These are phyloP conservation scores for Bergia puertoricense DNA, from an alignment of 92 coral and sea anemone genomes.

Conservation along the genomic window DNA sequence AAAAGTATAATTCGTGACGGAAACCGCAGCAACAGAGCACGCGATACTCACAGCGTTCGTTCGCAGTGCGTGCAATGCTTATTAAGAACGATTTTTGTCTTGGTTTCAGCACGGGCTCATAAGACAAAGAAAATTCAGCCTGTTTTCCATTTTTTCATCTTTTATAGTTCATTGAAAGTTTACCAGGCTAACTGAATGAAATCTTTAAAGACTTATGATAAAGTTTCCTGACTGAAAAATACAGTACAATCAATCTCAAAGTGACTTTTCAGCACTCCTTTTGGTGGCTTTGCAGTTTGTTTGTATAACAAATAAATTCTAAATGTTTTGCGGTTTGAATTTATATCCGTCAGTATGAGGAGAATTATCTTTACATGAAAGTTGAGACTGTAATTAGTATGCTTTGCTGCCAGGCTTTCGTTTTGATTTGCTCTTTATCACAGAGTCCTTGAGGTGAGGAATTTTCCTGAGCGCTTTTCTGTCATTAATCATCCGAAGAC, in stretches of 20 bases:
- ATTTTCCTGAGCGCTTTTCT: neutral
- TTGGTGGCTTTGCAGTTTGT: neutral
- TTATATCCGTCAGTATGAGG: neutral
- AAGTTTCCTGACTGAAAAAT: neutral
- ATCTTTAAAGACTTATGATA: too few relatives aligned
- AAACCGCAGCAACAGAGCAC: too few relatives aligned
- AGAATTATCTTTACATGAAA: neutral
- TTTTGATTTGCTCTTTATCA: conserved; percentile 1
- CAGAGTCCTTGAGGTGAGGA: neutral
- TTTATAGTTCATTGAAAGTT: neutral
- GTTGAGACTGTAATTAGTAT: neutral
- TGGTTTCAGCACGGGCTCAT: neutral
- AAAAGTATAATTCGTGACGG: neutral
- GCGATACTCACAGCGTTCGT: neutral
- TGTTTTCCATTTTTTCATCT: neutral
- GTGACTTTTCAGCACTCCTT: neutral
- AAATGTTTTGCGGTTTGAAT: conserved; percentile 3
- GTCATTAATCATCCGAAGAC: neutral
- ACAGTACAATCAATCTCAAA: neutral
- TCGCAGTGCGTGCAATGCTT: too few relatives aligned
- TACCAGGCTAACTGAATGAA: neutral
- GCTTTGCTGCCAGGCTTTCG: neutral
- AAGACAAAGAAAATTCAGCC: neutral
- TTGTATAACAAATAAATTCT: neutral
- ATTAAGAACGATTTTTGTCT: too few relatives aligned